Evolutionary conservation across 1,140 invertebrate species (phyloP).

Genomic region (Camponotus floridanus): DNA sequence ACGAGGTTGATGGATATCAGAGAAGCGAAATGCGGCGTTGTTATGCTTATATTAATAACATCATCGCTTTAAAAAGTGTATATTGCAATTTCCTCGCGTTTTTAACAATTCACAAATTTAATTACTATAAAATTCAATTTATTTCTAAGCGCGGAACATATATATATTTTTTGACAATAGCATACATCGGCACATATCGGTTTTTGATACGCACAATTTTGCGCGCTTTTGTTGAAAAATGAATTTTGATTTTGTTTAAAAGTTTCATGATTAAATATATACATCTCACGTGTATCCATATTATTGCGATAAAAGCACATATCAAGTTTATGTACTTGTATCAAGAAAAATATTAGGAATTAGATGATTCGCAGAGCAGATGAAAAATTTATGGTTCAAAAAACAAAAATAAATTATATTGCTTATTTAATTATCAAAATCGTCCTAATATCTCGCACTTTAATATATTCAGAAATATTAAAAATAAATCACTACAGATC

Average conservation of each 20-base stretch:
- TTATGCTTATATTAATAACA: constrained; percentile 12
- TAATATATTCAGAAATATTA: constrained; percentile 35
- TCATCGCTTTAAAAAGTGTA: neutral
- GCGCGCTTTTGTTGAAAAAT: neutral
- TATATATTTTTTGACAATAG: neutral
- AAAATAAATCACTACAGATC: constrained; percentile 62
- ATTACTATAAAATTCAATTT: constrained; percentile 34
- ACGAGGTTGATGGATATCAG: neutral
- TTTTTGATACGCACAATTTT: constrained; percentile 30
- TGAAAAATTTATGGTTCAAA: neutral
- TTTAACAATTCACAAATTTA: neutral
- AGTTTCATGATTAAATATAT: neutral
- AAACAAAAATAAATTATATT: neutral
- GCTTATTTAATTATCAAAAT: constrained; percentile 27
- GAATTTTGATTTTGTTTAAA: constrained; percentile 9
- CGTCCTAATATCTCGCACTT: constrained; percentile 48
- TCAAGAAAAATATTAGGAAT: neutral
- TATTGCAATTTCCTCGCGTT: neutral
- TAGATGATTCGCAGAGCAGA: neutral
- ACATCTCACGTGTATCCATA: neutral
- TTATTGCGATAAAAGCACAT: neutral
- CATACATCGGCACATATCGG: neutral
- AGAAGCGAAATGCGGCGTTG: neutral
- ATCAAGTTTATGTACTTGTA: neutral
- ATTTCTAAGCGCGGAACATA: neutral